phyloP scores from a whole-genome alignment of 2,888 invertebrate genomes.

The Cylloceria caligata region DNA sequence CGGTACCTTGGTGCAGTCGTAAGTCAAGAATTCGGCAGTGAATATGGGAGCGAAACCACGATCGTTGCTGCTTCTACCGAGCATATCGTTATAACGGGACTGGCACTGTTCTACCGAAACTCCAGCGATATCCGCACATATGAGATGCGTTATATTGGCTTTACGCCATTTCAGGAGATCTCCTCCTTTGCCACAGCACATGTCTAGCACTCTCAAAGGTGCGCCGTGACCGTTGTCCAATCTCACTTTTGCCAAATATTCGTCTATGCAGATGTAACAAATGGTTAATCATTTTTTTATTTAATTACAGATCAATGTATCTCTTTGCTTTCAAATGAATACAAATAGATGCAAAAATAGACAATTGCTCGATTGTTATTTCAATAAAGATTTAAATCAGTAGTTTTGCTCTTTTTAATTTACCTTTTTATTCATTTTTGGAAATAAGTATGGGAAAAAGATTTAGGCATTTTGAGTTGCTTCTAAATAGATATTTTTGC shows the following conservation, averaged over 20 bases:
- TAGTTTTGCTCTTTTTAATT: no score
- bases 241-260: slow-evolving; percentile 89
- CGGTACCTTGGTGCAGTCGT: slow-evolving; percentile 94
- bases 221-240: slow-evolving; percentile 88
- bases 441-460: no score
- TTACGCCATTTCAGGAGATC: slow-evolving; percentile 98
- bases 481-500: no score
- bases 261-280: slow-evolving; percentile 73
- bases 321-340: neutral
- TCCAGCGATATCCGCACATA: slow-evolving; percentile 97
- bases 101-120: slow-evolving; percentile 96
- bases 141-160: slow-evolving; percentile 91
- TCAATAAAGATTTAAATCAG: no score
- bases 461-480: no score
- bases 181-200: slow-evolving; percentile 99
- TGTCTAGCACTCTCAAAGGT: slow-evolving; percentile 92
- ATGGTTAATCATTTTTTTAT: neutral
- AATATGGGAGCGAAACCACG: slow-evolving; percentile 86
- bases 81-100: slow-evolving; percentile 91
- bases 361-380: neutral
- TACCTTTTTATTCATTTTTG: no score
- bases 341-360: neutral
- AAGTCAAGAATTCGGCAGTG: slow-evolving; percentile 95
- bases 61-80: slow-evolving; percentile 81
- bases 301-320: neutral